A percentile compares a stretch with the other conserved stretches of the same genome.
phyloP scores from a whole-genome alignment of 2,797 vertebrate genomes.

The Danionella dracula region DNA sequence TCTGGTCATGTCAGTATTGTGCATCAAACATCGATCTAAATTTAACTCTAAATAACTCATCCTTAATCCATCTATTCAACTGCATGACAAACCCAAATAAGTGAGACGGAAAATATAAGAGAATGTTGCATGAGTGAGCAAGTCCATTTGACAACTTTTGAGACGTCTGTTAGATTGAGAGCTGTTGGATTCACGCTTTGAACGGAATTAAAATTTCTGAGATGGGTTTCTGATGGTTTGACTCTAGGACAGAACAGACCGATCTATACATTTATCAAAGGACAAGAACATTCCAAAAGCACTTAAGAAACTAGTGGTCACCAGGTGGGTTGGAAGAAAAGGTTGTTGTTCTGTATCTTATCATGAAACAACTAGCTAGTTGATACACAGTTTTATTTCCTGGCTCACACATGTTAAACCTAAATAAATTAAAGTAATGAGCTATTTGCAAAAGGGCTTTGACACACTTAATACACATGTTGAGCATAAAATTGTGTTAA shows the following conservation, averaged over 20 bases:
- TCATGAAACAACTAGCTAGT: too few species aligned
- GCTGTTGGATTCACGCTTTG: slow-evolving; percentile 58
- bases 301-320: slow-evolving; percentile 53
- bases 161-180: slow-evolving; percentile 42
- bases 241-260: slow-evolving; percentile 73
- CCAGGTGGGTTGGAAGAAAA: not conserved
- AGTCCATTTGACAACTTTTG: slow-evolving; percentile 70
- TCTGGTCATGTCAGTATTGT: too few species aligned
- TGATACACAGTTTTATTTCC: not conserved
- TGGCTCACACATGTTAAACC: not conserved
- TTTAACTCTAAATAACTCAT: too few species aligned
- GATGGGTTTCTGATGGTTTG: slow-evolving; percentile 68
- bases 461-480: too few species aligned
- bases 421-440: not conserved
- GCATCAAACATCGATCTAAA: too few species aligned
- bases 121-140: slow-evolving; percentile 50
- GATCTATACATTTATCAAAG: slow-evolving; percentile 70
- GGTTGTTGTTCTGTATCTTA: too few species aligned
- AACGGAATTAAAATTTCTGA: slow-evolving; percentile 73
- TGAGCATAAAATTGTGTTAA: not conserved
- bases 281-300: slow-evolving; percentile 55
- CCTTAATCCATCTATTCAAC: too few species aligned
- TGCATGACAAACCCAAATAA: too few species aligned
- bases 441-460: not conserved
- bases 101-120: too few species aligned